Evolutionary conservation across 2,113 vertebrate species (phyloP), one percentile per base, ranked within the genome.

Genomic region (Collichthys lucidus): DNA sequence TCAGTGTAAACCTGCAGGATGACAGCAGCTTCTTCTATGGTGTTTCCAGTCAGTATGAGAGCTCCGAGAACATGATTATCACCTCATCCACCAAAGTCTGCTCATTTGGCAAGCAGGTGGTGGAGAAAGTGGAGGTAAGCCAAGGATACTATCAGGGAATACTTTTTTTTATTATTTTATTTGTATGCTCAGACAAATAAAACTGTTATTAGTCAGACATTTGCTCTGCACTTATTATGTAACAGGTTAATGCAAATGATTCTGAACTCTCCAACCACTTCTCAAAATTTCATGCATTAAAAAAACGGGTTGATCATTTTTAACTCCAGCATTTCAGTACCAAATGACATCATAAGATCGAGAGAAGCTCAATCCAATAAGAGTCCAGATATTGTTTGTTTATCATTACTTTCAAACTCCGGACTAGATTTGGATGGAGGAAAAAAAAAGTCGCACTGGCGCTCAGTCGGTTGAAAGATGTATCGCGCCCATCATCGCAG

Each of bases 61-160:
- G 97, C 88, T 93, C 95, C 0, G 97, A 99, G 88, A 98, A 97
- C 91, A 98, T 98, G 97, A 94, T 96, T 55, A 98, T 99, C 93
- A 98, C 96, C 77, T 98, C 97, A 77, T 98, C 97, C 91, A 98
- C 97, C 83, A 99, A 99, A 89, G 97, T 99, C 80, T 99, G 97
- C 95, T 99, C 97, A 60, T 99, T 99, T 55, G 97, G 97, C 89
- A 99, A 99, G 93, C 97, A 98, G 91, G 97, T 98, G 94, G 97
- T 98, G 77, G 97, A 98, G 90, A 98, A 98, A 94, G 97, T 99
- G 20, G 97, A 99, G 96, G 97, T 99, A 94, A 92, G 95, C 53
- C 6, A 5, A 11, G 0, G 0, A 24, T 29, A 31, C 31, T 17
- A 47, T 35, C 4, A 46, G 24, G 22, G 7, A n/a, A n/a, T n/a